Evolutionary conservation across 1,140 invertebrate species (phyloP).

Genomic region (Psilanteris sp.): DNA sequence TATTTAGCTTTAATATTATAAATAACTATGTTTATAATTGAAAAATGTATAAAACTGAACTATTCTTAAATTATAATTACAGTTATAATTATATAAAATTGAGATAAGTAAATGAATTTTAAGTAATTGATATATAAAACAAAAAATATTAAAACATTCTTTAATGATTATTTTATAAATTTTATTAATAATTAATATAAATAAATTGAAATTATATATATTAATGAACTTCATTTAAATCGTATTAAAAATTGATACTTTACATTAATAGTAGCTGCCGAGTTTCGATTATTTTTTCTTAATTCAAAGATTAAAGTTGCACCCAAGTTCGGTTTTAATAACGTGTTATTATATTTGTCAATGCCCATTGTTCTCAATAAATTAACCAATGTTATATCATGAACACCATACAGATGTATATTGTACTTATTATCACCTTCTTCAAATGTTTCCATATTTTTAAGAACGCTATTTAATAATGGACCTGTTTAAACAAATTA

Average conservation of each 20-base stretch:
- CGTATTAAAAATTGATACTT: slow-evolving; percentile 11
- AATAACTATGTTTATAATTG: too few species aligned
- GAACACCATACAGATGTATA: slow-evolving; percentile 84
- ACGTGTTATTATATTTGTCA: slow-evolving; percentile 79
- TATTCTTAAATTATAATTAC: too few species aligned
- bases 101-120: too few species aligned
- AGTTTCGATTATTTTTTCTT: slow-evolving; percentile 57
- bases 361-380: slow-evolving; percentile 84
- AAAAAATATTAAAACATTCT: too few species aligned
- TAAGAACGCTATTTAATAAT: slow-evolving; percentile 75
- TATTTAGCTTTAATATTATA: neutral
- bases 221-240: too few species aligned
- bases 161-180: too few species aligned
- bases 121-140: too few species aligned
- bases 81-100: too few species aligned
- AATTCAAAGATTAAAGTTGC: slow-evolving; percentile 84
- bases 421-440: slow-evolving; percentile 74
- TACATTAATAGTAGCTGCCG: too few species aligned
- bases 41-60: too few species aligned
- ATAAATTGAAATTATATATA: too few species aligned
- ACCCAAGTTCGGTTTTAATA: slow-evolving; percentile 85
- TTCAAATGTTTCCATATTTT: slow-evolving; percentile 69
- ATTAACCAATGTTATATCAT: slow-evolving; percentile 87
- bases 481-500: slow-evolving; percentile 72
- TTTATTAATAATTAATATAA: too few species aligned